Base-by-base conservation (phyloP, 2,888 invertebrate genomes). In the Antheraea assamensis region DNA sequence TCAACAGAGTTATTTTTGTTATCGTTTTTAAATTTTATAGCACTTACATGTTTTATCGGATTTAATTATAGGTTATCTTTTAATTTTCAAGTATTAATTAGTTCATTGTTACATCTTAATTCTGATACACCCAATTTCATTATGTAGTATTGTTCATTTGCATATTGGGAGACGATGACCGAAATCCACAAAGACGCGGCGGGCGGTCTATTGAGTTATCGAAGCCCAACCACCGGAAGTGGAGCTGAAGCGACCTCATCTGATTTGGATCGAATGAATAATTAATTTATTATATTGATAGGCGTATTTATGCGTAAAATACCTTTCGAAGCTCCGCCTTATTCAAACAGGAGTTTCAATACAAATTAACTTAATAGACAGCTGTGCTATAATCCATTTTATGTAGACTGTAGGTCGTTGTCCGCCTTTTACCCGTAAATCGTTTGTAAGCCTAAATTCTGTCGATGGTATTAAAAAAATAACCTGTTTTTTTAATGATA, bases 251-350 rank as follows among this genome's bases (percentile, higher is more conserved):
- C 68, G 35, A 68, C 31, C 68, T 35, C 68, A 68, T 68, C 68
- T 35, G 68, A 35, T 68, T 68, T 68, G 35, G 35, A 35, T 35
- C 35, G 68, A 35, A 35, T 68, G 68, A 35, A 68, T 68, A 68
- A 68, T 68, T 68, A 68, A 68, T 68, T 68, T 68, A 35, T 7
- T 21, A 35, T 35, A 68, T 68, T 35, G 68, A 35, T 68, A 68
- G n/a, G 35, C 21, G 68, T 68, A 35, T 21, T 66, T 68, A 35
- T 68, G 35, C 7, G 35, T 68, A 68, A 68, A 35, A 68, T 35
- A n/a, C 35, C 31, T 3, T 68, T 68, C 35, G n/a, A 68, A 35
- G 5, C 30, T 64, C 30, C 1, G 27, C 13, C 8, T 30, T 64
- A 64, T 27, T 64, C 15, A 64, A 64, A 64, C 5, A 64, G 30